Conservation (phyloP, 35 echinoderm and acorn worm species). For the Ophiothrix spiculata region DNA sequence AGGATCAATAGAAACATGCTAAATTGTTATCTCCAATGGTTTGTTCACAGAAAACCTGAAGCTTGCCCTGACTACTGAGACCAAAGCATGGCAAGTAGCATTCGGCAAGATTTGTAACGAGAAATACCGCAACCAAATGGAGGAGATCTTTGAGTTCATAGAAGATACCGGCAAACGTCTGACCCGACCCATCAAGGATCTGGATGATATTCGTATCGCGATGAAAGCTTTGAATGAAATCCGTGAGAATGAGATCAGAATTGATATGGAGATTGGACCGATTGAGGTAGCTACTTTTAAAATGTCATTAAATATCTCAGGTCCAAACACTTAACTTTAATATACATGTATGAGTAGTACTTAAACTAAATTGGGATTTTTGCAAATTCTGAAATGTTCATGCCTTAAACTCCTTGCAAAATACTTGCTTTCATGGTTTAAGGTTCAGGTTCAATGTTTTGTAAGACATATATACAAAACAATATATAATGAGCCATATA, state of each 20-base stretch:
- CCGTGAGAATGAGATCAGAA: slow-evolving; percentile 93
- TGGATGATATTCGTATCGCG: slow-evolving; percentile 93
- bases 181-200: slow-evolving; percentile 88
- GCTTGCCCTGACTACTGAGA: slow-evolving; percentile 90
- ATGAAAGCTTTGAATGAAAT: slow-evolving; percentile 87
- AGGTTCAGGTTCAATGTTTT: too few species aligned
- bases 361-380: too few species aligned
- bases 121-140: slow-evolving; percentile 89
- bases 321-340: too few species aligned
- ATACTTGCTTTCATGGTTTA: too few species aligned
- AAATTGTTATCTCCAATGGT: neutral
- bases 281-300: too few species aligned
- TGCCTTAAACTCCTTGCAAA: too few species aligned
- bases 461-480: too few species aligned
- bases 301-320: too few species aligned
- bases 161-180: slow-evolving; percentile 74
- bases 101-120: slow-evolving; percentile 89
- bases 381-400: too few species aligned
- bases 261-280: slow-evolving; percentile 98
- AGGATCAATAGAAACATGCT: neutral
- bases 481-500: too few species aligned
- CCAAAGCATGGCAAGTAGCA: slow-evolving; percentile 82
- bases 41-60: slow-evolving; percentile 79
- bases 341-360: too few species aligned
- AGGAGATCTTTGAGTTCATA: slow-evolving; percentile 90